Evolutionary conservation across 1,140 invertebrate species (phyloP).

Genomic region (Drosophila sp.): DNA sequence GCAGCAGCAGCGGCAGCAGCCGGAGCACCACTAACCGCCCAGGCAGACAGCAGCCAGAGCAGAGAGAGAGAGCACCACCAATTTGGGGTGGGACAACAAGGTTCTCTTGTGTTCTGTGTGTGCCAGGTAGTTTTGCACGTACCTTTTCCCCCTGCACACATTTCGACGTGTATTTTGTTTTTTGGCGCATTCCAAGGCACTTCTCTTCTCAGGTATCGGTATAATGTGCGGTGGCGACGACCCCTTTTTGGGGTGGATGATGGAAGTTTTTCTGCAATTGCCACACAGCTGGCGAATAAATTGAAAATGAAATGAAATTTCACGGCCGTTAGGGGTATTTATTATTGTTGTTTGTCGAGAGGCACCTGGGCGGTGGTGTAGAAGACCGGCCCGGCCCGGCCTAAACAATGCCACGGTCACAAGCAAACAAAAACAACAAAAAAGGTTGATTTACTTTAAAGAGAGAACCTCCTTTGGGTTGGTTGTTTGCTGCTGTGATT

Average conservation of each 20-base stretch:
- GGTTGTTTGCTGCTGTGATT: constrained; percentile 59
- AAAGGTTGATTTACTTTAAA: constrained; percentile 65
- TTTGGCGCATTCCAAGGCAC: constrained; percentile 77
- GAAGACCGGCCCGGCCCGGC: not conserved
- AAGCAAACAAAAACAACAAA: not conserved
- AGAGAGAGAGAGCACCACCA: constrained; percentile 7
- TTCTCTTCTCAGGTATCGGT: constrained; percentile 53
- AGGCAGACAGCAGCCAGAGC: constrained; percentile 4
- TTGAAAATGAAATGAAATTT: constrained; percentile 52
- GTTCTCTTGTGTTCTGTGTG: constrained; percentile 19
- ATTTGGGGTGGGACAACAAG: constrained; percentile 61
- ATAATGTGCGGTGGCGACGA: constrained; percentile 51
- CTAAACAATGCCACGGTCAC: constrained; percentile 40
- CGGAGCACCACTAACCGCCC: constrained; percentile 23
- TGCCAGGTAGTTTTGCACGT: constrained; percentile 79
- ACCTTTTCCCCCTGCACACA: constrained; percentile 41
- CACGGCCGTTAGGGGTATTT: constrained; percentile 66
- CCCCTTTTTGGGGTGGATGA: constrained; percentile 55
- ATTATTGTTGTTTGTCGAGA: constrained; percentile 53
- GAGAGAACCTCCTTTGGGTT: constrained; percentile 18
- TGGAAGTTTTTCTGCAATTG: constrained; percentile 22
- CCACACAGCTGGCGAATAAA: constrained; percentile 50
- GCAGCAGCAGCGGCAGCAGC: constrained; percentile 19
- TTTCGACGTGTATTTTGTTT: constrained; percentile 23
- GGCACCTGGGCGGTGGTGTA: constrained; percentile 28